phyloP scores from a whole-genome alignment of 2,888 invertebrate species.

The Drosophila longiperda region DNA sequence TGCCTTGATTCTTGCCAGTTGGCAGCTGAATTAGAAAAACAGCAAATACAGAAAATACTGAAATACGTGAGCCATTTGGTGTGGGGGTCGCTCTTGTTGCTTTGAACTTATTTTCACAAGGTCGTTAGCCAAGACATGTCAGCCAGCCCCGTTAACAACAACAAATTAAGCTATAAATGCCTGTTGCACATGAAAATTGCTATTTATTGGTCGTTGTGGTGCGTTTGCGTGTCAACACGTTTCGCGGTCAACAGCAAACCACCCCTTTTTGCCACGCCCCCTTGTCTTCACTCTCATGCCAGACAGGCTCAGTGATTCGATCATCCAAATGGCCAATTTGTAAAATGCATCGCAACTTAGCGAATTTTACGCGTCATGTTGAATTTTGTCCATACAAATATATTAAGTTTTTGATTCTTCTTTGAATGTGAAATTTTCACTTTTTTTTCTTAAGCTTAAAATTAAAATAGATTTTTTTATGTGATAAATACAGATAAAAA shows the following conservation, averaged over 20 bases:
- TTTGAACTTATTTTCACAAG: constrained; percentile 79
- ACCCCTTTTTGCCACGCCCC: constrained; percentile 56
- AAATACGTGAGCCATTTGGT: constrained; percentile 65
- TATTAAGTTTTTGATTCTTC: not conserved
- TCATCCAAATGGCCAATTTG: constrained; percentile 27
- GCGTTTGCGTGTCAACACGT: constrained; percentile 75
- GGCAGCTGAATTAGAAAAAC: constrained; percentile 57
- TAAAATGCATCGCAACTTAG: not conserved
- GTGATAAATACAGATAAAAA: not conserved
- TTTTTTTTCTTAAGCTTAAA: not conserved
- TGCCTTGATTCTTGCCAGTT: constrained; percentile 65
- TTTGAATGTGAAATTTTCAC: not conserved
- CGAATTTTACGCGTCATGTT: not conserved
- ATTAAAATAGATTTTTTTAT: not conserved
- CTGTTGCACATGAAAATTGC: constrained; percentile 76
- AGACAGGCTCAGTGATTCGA: constrained; percentile 50
- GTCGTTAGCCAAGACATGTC: constrained; percentile 67
- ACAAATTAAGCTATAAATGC: constrained; percentile 77
- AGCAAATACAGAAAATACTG: constrained; percentile 33
- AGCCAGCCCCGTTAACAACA: constrained; percentile 53
- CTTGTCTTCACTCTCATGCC: constrained; percentile 16
- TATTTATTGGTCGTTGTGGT: constrained; percentile 44
- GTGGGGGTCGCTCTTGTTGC: constrained; percentile 80
- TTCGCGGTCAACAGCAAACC: constrained; percentile 62
- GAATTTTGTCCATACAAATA: not conserved